A percentile compares a stretch with the other conserved stretches of the same genome.
Evolutionary conservation across 2,797 vertebrate genomes (phyloP).

Genomic region (Orientallactaga sibirica): DNA sequence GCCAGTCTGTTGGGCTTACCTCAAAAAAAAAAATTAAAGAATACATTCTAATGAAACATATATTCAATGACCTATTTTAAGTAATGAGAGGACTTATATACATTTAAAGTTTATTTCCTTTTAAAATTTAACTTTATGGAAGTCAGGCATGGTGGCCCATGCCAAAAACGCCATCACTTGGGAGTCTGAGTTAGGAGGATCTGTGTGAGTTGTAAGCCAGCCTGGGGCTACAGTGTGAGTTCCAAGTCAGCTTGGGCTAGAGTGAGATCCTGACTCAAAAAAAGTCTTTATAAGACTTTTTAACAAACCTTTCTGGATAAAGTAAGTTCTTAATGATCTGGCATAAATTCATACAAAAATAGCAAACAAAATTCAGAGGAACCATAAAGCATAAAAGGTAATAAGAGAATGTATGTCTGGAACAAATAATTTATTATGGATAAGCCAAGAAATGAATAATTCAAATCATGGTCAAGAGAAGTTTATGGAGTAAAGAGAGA

Average conservation of each 20-base stretch:
- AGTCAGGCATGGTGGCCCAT: too few relatives aligned
- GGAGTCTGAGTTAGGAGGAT: too few relatives aligned
- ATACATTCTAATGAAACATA: conserved; percentile 41
- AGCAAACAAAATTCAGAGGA: conserved; percentile 73
- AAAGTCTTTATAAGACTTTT: neutral
- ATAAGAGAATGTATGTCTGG: conserved; percentile 70
- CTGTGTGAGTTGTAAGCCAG: too few relatives aligned
- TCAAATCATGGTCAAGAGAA: conserved; percentile 67
- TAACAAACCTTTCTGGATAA: conserved; percentile 48
- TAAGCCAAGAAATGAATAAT: conserved; percentile 78
- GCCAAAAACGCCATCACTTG: too few relatives aligned
- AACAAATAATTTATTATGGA: conserved; percentile 79
- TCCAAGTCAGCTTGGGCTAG: too few relatives aligned
- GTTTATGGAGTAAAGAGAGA: conserved; percentile 57
- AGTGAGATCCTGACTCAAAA: too few relatives aligned
- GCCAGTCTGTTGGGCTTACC: too few relatives aligned
- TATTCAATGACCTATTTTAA: conserved; percentile 34
- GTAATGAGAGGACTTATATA: conserved; percentile 23
- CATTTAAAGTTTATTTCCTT: neutral
- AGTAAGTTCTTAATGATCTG: conserved; percentile 61
- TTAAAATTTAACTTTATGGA: conserved; percentile 43
- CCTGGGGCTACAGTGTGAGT: too few relatives aligned
- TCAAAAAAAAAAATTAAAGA: too few relatives aligned
- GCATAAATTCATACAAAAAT: conserved; percentile 69
- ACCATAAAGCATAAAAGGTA: conserved; percentile 70